phyloP scores from a whole-genome alignment of 2,888 invertebrate species.

The Monochamus alternatus region DNA sequence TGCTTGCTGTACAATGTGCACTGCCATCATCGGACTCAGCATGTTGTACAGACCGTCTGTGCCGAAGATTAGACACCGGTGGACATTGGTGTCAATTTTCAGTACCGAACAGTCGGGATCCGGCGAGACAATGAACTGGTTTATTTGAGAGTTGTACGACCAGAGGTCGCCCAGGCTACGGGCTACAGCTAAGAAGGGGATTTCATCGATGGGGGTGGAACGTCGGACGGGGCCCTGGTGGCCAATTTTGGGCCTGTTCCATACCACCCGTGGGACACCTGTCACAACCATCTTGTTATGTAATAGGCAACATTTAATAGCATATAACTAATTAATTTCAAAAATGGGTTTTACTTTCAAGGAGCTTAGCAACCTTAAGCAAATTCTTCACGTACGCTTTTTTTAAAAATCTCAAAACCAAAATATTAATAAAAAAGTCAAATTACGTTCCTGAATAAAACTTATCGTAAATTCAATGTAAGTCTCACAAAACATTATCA shows the following conservation, averaged over 20 bases:
- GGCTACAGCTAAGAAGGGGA: conserved; percentile 97
- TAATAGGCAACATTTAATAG: too few species aligned
- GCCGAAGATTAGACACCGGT: conserved; percentile 93
- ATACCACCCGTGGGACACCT: conserved; percentile 96
- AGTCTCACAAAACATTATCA: too few species aligned
- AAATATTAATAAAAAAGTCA: too few species aligned
- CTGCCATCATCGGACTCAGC: conserved; percentile 87
- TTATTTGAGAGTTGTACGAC: conserved; percentile 94
- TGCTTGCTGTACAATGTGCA: conserved; percentile 86
- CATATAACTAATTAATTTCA: too few species aligned
- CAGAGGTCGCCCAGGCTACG: conserved; percentile 96
- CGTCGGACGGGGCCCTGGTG: conserved; percentile 91
- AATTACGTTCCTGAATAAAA: too few species aligned
- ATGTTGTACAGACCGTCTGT: conserved; percentile 99
- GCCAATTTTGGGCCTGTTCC: conserved; percentile 93
- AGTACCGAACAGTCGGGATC: conserved; percentile 95
- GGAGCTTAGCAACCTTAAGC: too few species aligned
- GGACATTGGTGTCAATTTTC: conserved; percentile 83
- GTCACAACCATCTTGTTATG: too few species aligned
- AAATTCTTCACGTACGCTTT: too few species aligned
- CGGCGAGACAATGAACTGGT: conserved; percentile 97
- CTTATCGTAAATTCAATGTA: too few species aligned
- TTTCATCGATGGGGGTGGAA: conserved; percentile 93
- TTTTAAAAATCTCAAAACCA: too few species aligned
- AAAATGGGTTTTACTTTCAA: too few species aligned